Base-by-base conservation (phyloP, 2,888 invertebrate genomes). In the Theretra japonica region DNA sequence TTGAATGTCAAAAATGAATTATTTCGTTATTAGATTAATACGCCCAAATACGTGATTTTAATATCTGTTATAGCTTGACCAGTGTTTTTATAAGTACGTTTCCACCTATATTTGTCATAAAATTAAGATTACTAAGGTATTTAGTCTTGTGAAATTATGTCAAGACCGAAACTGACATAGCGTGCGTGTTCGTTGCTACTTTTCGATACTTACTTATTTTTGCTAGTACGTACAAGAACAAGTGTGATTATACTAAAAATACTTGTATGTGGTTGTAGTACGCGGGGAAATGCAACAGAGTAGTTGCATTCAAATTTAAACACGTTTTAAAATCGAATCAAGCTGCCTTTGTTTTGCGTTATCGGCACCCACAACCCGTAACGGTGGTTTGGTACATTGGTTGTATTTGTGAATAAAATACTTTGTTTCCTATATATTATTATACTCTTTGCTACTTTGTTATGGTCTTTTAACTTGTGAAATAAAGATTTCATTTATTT, bases 1-100 rank as follows among this genome's bases (percentile, higher is more conserved):
- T 72, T 74, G 74, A 71, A 76, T 75, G 86, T 84, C 83, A 83
- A 79, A 78, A 75, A 74, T 78, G 76, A 23, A 65, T 23, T 41
- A 23, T 23, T 60, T 60, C 30, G 33, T n/a, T 60, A 17, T 15
- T 21, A 21, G 6, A 62, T 3, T 33, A 23, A 48, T 21, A 41
- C 21, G n/a, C 33, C 23, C 11, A 41, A 48, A 5, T 62, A 17
- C 5, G 65, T 60, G 60, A 19, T 30, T 33, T 60, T 60, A 30
- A 15, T 60, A 1, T 19, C 6, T 41, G 11, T 65, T 23, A 23
- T 4, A 23, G 23, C n/a, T 53, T 17, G 17, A 48, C 17, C 41
- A 48, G 65, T 48, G 65, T 23, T 25, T 5, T 23, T 48, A 17
- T 48, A 65, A 65, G 65, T 65, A 65, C 41, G 65, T 65, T 25